phyloP scores from a whole-genome alignment of 1,140 invertebrate species.

The Rhysida immarginata region DNA sequence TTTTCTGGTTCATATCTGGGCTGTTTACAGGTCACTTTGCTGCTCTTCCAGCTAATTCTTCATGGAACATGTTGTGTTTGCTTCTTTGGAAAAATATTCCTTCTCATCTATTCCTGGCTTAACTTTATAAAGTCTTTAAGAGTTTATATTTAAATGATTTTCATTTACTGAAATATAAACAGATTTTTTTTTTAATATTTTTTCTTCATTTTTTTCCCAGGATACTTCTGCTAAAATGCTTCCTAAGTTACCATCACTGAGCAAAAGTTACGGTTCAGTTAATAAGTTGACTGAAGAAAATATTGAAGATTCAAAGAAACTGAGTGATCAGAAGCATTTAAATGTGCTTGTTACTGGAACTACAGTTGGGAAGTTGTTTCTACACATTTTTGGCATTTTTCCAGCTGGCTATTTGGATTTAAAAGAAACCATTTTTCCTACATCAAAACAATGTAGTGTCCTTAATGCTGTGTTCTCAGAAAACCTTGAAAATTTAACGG shows the following conservation, averaged over 20 bases:
- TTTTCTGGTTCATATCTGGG: too few relatives aligned
- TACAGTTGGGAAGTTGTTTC: slow-evolving; percentile 48
- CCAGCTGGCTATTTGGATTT: slow-evolving; percentile 23
- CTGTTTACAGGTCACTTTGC: too few relatives aligned
- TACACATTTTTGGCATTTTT: slow-evolving; percentile 72
- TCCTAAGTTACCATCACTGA: slow-evolving; percentile 41
- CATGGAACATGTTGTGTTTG: too few relatives aligned
- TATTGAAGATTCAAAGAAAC: slow-evolving; percentile 43
- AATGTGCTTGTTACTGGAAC: slow-evolving; percentile 66
- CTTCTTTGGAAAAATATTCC: too few relatives aligned
- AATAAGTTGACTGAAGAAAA: slow-evolving; percentile 39
- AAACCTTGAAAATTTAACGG: slow-evolving; percentile 29
- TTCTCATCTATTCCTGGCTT: too few relatives aligned
- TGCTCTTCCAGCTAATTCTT: too few relatives aligned
- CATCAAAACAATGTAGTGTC: slow-evolving; percentile 17
- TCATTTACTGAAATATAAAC: too few relatives aligned
- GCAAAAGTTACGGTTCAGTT: slow-evolving; percentile 37
- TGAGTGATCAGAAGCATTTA: slow-evolving; percentile 48
- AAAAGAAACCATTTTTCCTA: too few relatives aligned
- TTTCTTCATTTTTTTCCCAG: slow-evolving; percentile 17
- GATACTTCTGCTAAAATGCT: slow-evolving; percentile 33
- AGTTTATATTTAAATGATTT: too few relatives aligned
- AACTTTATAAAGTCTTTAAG: too few relatives aligned
- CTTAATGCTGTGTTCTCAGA: slow-evolving; percentile 26
- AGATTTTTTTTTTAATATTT: too few relatives aligned